These are phyloP conservation scores for Peribatodes rhomboidaria DNA, from an alignment of 2,888 invertebrate genomes.

Conservation along the genomic window DNA sequence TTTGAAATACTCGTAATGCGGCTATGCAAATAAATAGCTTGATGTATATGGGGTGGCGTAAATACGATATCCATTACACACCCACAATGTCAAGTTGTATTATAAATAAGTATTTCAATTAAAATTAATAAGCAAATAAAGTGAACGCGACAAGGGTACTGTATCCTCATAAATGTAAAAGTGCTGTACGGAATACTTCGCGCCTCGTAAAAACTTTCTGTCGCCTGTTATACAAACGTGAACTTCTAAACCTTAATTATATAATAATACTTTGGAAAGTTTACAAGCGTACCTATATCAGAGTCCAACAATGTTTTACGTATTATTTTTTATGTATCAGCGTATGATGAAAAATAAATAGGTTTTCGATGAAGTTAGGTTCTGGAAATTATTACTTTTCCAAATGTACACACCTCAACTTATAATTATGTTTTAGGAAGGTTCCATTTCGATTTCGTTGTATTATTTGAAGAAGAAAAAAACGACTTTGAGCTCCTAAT, in stretches of 20 bases:
- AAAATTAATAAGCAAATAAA: constrained; percentile 41
- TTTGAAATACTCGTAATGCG: not conserved
- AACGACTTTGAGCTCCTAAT: no score
- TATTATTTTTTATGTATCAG: no score
- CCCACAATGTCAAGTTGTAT: constrained; percentile 3
- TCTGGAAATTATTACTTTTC: no score
- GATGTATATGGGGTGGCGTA: not conserved
- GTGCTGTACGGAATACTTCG: constrained; percentile 41
- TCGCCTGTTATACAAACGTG: constrained; percentile 37
- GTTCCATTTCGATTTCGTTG: no score
- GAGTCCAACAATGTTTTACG: not conserved
- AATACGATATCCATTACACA: constrained; percentile 3
- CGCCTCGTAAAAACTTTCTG: constrained; percentile 45
- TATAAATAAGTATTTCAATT: constrained; percentile 34
- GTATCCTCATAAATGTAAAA: constrained; percentile 43
- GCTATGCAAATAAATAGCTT: not conserved
- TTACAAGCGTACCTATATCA: not conserved
- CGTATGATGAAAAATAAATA: no score
- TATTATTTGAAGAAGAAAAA: no score
- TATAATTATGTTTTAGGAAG: no score
- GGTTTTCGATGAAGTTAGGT: no score
- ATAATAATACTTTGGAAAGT: constrained; percentile 33
- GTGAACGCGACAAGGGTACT: constrained; percentile 40
- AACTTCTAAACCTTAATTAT: constrained; percentile 45
- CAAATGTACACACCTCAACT: no score